Percentiles rank a stretch among this genome's conserved stretches.
Evolutionary conservation across 2,888 invertebrate genomes (phyloP).

Genomic region (Drymonia ruficornis): DNA sequence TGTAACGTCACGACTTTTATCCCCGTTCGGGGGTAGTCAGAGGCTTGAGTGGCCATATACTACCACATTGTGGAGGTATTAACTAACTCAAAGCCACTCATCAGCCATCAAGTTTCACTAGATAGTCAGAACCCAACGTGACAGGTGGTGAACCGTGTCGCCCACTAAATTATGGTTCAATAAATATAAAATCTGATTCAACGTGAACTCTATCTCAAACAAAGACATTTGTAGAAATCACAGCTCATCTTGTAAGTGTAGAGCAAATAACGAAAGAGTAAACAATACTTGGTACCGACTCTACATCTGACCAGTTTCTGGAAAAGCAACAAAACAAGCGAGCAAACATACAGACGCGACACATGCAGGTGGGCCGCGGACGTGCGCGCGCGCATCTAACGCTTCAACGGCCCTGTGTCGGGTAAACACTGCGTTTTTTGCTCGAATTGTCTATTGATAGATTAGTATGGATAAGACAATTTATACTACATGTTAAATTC

Average conservation of each 20-base stretch:
- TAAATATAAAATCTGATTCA: no score
- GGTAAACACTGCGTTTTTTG: slow-evolving; percentile 54
- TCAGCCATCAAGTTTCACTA: no score
- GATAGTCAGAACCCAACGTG: no score
- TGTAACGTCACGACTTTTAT: no score
- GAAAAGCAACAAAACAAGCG: slow-evolving; percentile 30
- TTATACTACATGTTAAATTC: no score
- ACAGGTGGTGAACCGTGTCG: no score
- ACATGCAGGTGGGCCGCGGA: slow-evolving; percentile 35
- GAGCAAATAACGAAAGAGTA: neutral
- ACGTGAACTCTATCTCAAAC: neutral
- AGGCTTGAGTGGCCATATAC: no score
- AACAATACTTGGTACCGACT: neutral
- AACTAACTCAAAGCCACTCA: no score
- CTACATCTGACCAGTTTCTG: neutral
- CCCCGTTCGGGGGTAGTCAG: no score
- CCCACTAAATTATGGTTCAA: no score
- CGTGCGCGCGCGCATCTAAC: slow-evolving; percentile 57
- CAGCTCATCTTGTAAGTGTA: neutral
- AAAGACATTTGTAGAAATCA: neutral
- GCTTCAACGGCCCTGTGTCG: slow-evolving; percentile 73
- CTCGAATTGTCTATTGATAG: slow-evolving; percentile 37
- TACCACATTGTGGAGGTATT: no score
- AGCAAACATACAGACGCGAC: slow-evolving; percentile 46
- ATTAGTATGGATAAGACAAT: slow-evolving; percentile 47